Evolutionary conservation across 2,888 invertebrate genomes (phyloP), one percentile per base, ranked within the genome.

Genomic region (Rhorus exstirpatorius): DNA sequence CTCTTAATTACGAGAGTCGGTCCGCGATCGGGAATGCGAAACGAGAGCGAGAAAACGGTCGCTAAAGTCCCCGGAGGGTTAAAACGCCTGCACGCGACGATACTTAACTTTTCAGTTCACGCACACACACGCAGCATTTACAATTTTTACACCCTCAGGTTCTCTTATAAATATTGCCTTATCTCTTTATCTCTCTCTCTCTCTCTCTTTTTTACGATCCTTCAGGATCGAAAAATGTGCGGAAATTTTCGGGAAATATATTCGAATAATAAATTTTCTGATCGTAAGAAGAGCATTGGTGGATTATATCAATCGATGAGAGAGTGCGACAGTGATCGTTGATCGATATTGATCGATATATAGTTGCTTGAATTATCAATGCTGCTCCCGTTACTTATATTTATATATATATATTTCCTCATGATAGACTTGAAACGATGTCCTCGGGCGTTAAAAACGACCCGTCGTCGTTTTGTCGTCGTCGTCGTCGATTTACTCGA

Each of bases 1-100:
- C 81, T 77, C 72, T 81, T 72, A 78, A 81, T 77, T 72, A 53
- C 81, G 67, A 77, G 77, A 72, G 67, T 72, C 55, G 76, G 51
- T 71, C 65, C 44, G 44, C 71, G 77, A 81, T 81, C 77, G 77
- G 53, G 60, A 72, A 77, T 72, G 67, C 44, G n/a, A 75, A 81
- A 76, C 71, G 71, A 44, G 76, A 81, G 71, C 76, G 76, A 81
- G 81, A 77, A 76, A 76, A 77, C 65, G 46, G 10, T 67, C 71
- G 65, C 60, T 24, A 58, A 24, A 38, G 35, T 44, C 17, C 70
- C 58, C 21, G 10, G 41, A 19, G 55, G 60, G 24, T 81, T 77
- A 3, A 3, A 81, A 76, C 76, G 80, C 81, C 63, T 72, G 81
- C 81, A 81, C 77, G 81, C 77, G 81, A 81, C 81, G 77, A 71